Percentiles rank a stretch among this genome's conserved stretches.
Evolutionary conservation across 2,888 invertebrate species (phyloP).

Genomic region (Caenorhabditis macrosperma): DNA sequence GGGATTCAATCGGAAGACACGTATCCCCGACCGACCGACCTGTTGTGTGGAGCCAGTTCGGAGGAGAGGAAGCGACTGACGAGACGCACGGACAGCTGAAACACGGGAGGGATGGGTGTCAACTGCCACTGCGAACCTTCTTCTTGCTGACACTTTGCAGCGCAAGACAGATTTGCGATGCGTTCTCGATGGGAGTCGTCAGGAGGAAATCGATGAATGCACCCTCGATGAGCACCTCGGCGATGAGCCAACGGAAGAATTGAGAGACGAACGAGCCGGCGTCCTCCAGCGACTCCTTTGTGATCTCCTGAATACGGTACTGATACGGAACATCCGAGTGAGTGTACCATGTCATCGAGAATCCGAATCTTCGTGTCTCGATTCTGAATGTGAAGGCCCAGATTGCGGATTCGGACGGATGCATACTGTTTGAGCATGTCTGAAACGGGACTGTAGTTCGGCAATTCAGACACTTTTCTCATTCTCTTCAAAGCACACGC

Average conservation of each 20-base stretch:
- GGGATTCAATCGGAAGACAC: constrained; percentile 21
- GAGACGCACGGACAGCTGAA: constrained; percentile 71
- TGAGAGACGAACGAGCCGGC: constrained; percentile 47
- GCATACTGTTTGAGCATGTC: constrained; percentile 35
- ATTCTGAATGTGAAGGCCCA: constrained; percentile 68
- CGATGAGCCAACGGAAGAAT: constrained; percentile 58
- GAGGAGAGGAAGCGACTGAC: constrained; percentile 65
- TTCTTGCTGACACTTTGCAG: constrained; percentile 61
- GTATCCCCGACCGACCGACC: constrained; percentile 50
- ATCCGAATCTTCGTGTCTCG: constrained; percentile 56
- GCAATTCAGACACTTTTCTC: too few relatives aligned
- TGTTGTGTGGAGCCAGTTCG: constrained; percentile 69
- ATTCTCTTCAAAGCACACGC: too few relatives aligned
- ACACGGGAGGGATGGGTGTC: background rate
- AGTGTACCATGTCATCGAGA: constrained; percentile 54
- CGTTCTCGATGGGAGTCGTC: constrained; percentile 48
- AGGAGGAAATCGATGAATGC: constrained; percentile 69
- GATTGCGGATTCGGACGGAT: constrained; percentile 47
- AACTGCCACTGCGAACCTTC: constrained; percentile 34
- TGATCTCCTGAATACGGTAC: constrained; percentile 43
- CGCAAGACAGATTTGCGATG: constrained; percentile 49
- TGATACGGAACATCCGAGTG: background rate
- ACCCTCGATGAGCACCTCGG: constrained; percentile 62
- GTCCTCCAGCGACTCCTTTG: constrained; percentile 41
- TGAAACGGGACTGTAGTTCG: too few relatives aligned